Evolutionary conservation across 1,140 invertebrate genomes (phyloP).

Genomic region (Mizuhopecten yessoensis): DNA sequence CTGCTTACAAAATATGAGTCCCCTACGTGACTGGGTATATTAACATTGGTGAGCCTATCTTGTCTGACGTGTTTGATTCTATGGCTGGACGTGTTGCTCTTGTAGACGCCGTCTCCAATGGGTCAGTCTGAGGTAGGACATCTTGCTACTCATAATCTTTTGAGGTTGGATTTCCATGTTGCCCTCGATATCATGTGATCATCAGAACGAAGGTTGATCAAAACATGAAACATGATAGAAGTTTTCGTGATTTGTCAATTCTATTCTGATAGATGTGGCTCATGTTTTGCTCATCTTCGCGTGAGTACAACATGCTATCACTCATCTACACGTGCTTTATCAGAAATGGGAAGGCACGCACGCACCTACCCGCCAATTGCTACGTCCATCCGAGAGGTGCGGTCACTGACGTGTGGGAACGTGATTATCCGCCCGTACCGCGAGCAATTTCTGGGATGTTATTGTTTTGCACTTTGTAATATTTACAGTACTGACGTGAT

Average conservation of each 20-base stretch:
- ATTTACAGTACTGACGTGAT: not conserved
- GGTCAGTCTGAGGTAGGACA: too few relatives aligned
- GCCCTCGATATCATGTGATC: not conserved
- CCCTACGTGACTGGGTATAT: too few relatives aligned
- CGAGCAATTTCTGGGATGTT: not conserved
- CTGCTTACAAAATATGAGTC: too few relatives aligned
- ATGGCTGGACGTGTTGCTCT: too few relatives aligned
- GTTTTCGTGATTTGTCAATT: conserved; percentile 5
- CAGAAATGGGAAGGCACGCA: not conserved
- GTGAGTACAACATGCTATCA: conserved; percentile 14
- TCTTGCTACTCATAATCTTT: not conserved
- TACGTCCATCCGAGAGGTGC: not conserved
- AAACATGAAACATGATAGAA: not conserved
- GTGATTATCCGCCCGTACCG: not conserved
- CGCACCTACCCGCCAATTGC: not conserved
- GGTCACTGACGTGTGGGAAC: not conserved
- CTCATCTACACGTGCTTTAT: conserved; percentile 26
- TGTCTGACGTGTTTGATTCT: too few relatives aligned
- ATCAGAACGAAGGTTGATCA: not conserved
- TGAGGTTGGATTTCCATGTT: not conserved
- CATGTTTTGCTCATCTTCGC: not conserved
- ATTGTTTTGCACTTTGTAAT: not conserved
- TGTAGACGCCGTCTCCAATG: too few relatives aligned
- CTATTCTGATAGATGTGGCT: not conserved
- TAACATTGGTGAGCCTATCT: too few relatives aligned